Conservation (phyloP, 1,140 invertebrate genomes). For the Cyphomyrmex costatus region DNA sequence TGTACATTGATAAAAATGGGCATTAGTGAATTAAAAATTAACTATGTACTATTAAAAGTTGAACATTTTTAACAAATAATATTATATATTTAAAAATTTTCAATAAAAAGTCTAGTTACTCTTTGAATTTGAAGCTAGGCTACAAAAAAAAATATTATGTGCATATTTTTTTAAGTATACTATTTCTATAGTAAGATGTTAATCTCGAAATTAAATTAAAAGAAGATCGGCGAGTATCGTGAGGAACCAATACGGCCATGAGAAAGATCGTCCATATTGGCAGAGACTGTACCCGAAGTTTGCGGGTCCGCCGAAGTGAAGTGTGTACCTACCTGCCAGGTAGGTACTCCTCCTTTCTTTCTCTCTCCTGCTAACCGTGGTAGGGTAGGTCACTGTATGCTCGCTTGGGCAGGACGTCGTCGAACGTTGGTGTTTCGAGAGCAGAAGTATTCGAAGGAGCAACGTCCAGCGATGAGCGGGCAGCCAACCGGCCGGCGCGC, state of each 20-base stretch:
- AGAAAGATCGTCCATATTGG: slow-evolving; percentile 43
- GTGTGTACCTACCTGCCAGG: slow-evolving; percentile 75
- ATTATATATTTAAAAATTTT: not conserved
- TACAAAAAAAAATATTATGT: not conserved
- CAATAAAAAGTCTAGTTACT: not conserved
- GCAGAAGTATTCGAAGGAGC: slow-evolving; percentile 78
- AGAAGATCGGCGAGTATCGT: slow-evolving; percentile 1
- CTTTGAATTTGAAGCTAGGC: not conserved
- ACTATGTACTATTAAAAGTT: not conserved
- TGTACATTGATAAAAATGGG: no score
- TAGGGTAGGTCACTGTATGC: slow-evolving; percentile 45
- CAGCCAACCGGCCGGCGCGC: slow-evolving; percentile 73
- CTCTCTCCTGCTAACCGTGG: slow-evolving; percentile 32
- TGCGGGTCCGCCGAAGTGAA: slow-evolving; percentile 81
- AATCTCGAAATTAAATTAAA: not conserved
- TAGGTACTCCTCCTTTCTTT: slow-evolving; percentile 72
- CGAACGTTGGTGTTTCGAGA: slow-evolving; percentile 81
- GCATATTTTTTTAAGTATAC: not conserved
- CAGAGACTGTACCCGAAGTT: slow-evolving; percentile 82
- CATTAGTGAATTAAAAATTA: not conserved
- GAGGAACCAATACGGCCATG: slow-evolving; percentile 7
- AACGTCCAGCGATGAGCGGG: slow-evolving; percentile 70
- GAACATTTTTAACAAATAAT: not conserved
- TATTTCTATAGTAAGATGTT: not conserved
- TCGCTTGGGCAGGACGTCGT: slow-evolving; percentile 71